Percentiles rank a stretch among this genome's conserved stretches.
These are phyloP conservation scores for Clepsis dumicolana DNA, from an alignment of 2,888 invertebrate genomes.

Conservation along the genomic window DNA sequence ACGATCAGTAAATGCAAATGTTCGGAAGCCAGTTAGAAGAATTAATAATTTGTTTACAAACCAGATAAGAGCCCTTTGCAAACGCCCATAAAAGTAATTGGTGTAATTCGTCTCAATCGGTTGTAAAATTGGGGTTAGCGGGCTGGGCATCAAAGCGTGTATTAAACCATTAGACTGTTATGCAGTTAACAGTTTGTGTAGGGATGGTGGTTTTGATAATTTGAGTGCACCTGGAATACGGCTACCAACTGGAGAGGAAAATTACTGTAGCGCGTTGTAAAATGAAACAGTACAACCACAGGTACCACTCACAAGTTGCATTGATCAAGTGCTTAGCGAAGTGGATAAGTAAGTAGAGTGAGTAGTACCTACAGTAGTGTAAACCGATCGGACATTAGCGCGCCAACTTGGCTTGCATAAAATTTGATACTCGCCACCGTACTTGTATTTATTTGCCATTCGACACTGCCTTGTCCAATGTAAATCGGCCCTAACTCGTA, in stretches of 20 bases:
- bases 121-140: conserved; percentile 61
- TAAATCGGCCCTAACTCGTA: no score
- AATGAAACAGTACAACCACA: no score
- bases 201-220: conserved; percentile 46
- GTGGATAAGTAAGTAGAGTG: no score
- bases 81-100: conserved; percentile 74
- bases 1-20: conserved; percentile 62
- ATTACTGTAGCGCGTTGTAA: not conserved
- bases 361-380: no score
- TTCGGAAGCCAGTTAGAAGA: conserved; percentile 58
- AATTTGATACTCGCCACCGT: no score
- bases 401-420: no score
- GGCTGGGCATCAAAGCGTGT: conserved; percentile 47
- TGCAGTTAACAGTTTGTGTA: conserved; percentile 54
- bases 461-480: no score
- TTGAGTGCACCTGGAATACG: conserved; percentile 27
- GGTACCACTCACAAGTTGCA: no score
- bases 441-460: no score
- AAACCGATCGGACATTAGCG: no score
- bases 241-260: not conserved
- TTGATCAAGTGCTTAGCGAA: no score
- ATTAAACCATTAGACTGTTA: conserved; percentile 58
- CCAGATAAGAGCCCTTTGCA: conserved; percentile 66
- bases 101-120: conserved; percentile 74
- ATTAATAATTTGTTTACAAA: conserved; percentile 73